A percentile compares a stretch with the other conserved stretches of the same genome.
These are phyloP conservation scores for Monodelphis domestica DNA, from an alignment of 2,797 vertebrate species.

Conservation along the genomic window DNA sequence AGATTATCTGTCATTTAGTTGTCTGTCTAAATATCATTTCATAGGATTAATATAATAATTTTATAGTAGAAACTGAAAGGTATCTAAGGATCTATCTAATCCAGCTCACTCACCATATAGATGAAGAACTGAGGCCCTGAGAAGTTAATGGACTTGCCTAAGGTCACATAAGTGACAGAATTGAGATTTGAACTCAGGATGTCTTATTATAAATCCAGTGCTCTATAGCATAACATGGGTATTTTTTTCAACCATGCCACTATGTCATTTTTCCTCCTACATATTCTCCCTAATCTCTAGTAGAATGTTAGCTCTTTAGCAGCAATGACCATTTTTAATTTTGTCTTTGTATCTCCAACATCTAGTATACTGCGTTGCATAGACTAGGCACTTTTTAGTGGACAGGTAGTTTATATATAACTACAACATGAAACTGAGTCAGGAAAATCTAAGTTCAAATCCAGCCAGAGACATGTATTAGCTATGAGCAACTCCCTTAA, in stretches of 20 bases:
- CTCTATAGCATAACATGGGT: background rate
- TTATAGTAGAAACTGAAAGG: background rate
- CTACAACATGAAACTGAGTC: background rate
- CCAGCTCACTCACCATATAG: background rate
- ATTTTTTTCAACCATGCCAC: background rate
- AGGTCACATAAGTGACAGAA: background rate
- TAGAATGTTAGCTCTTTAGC: background rate
- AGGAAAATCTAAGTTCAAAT: background rate
- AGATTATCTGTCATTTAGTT: background rate
- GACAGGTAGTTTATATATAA: background rate
- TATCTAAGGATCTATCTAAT: background rate
- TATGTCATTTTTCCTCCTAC: background rate
- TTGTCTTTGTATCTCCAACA: background rate
- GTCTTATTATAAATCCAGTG: background rate
- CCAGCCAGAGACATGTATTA: background rate
- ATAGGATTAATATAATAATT: too few relatives aligned
- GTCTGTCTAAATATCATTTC: background rate
- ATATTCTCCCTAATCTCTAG: background rate
- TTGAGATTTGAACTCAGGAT: background rate
- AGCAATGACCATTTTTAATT: background rate
- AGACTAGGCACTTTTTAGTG: background rate
- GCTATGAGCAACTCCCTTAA: background rate
- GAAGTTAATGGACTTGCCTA: background rate
- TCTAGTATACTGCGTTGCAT: background rate
- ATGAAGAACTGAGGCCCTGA: background rate